A percentile compares a stretch with the other conserved stretches of the same genome.
Conservation (phyloP, 2,888 invertebrate species). For the Sarcophaga subvicina region DNA sequence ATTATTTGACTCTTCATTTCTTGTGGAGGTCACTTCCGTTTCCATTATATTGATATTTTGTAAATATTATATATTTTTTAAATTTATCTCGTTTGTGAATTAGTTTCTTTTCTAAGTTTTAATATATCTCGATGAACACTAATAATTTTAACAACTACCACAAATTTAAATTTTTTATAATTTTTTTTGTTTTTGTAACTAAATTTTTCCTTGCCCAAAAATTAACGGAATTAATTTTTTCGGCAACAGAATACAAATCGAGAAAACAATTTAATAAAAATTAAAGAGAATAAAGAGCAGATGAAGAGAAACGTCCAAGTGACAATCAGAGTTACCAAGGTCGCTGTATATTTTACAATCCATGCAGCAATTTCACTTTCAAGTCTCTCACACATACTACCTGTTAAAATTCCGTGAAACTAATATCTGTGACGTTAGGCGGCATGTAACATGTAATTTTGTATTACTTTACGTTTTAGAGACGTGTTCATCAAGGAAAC, state of each 20-base stretch:
- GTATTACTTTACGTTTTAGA: too few species aligned
- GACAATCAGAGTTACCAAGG: conserved; percentile 46
- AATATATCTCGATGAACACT: neutral
- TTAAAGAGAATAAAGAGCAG: conserved; percentile 25
- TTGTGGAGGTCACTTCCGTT: conserved; percentile 60
- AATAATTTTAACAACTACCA: neutral
- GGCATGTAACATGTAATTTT: too few species aligned
- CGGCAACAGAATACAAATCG: conserved; percentile 57
- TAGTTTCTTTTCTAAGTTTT: neutral
- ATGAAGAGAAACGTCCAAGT: conserved; percentile 24
- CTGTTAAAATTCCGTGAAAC: too few species aligned
- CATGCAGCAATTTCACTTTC: neutral
- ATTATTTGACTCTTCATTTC: conserved; percentile 44
- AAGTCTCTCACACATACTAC: too few species aligned
- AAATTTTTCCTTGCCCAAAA: conserved; percentile 59
- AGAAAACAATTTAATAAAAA: conserved; percentile 61
- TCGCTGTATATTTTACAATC: neutral
- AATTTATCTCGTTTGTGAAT: conserved; percentile 5
- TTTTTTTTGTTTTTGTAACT: conserved; percentile 33
- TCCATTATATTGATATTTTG: conserved; percentile 64
- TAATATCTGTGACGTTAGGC: too few species aligned
- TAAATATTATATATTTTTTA: conserved; percentile 34
- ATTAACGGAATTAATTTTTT: conserved; percentile 71
- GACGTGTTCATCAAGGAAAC: too few species aligned
- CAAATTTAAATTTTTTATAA: conserved; percentile 23